A percentile compares a stretch with the other conserved stretches of the same genome.
Evolutionary conservation across 2,797 vertebrate genomes (phyloP).

Genomic region (Gymnoscopelus braueri): DNA sequence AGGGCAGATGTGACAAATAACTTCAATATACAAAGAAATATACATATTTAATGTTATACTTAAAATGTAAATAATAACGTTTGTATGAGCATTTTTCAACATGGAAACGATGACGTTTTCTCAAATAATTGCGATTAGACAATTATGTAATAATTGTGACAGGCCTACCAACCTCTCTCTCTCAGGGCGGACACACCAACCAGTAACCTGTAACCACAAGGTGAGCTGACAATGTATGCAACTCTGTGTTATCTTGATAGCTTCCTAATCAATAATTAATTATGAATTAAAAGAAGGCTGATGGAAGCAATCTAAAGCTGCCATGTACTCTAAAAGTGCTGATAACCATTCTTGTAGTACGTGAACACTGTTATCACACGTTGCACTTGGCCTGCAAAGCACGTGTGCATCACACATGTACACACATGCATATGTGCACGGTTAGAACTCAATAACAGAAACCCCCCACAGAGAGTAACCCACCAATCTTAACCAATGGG

Average conservation of each 20-base stretch:
- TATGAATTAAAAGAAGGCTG: not conserved
- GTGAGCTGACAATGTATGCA: not conserved
- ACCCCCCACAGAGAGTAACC: constrained; percentile 27
- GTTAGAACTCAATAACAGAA: constrained; percentile 25
- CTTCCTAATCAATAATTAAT: constrained; percentile 15
- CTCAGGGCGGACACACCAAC: too few relatives aligned
- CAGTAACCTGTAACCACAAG: too few relatives aligned
- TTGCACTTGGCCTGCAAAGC: not conserved
- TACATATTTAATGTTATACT: too few relatives aligned
- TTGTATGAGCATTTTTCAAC: too few relatives aligned
- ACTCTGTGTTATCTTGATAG: not conserved
- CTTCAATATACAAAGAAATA: too few relatives aligned
- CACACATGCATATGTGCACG: not conserved
- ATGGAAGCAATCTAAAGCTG: not conserved
- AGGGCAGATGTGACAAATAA: too few relatives aligned
- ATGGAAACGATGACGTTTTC: too few relatives aligned
- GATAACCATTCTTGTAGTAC: constrained; percentile 13
- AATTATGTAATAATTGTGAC: too few relatives aligned
- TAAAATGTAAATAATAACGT: too few relatives aligned
- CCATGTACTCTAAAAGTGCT: constrained; percentile 26
- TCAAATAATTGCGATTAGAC: too few relatives aligned
- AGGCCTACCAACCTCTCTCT: too few relatives aligned
- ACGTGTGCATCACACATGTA: constrained; percentile 4
- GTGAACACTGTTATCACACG: constrained; percentile 24
- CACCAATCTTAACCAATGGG: constrained; percentile 38